Evolutionary conservation across 2,113 vertebrate species (phyloP).

Genomic region (Gila orcuttii): DNA sequence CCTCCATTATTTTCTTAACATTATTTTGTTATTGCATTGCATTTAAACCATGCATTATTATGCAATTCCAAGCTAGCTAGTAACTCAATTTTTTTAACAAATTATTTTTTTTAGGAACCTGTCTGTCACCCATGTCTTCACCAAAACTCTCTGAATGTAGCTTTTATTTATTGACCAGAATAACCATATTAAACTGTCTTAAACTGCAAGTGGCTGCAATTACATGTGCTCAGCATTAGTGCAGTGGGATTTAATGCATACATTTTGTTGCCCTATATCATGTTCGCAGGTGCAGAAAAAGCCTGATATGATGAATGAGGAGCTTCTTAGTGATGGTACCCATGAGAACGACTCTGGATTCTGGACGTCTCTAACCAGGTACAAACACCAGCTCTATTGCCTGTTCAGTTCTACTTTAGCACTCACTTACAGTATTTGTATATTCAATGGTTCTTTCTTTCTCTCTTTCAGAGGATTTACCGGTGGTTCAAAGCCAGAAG

Average conservation of each 20-base stretch:
- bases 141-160: not conserved
- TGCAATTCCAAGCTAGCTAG: not conserved
- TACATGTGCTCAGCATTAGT: not conserved
- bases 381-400: constrained; percentile 4
- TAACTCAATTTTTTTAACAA: not conserved
- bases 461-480: constrained; percentile 85
- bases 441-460: not conserved
- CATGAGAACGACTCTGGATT: constrained; percentile 90
- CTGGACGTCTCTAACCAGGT: constrained; percentile 96
- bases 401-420: not conserved
- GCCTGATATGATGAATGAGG: constrained; percentile 92
- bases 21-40: not conserved
- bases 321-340: constrained; percentile 88
- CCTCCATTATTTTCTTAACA: not conserved
- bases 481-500: constrained; percentile 85
- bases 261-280: not conserved
- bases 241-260: not conserved
- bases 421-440: not conserved
- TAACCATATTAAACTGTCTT: not conserved
- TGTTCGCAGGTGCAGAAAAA: constrained; percentile 92
- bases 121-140: not conserved
- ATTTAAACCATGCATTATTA: not conserved
- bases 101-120: not conserved
- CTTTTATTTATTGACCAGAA: not conserved
- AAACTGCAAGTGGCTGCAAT: not conserved